Percentiles rank a stretch among this genome's conserved stretches.
These are phyloP conservation scores for Galaxias olidus DNA, from an alignment of 2,797 vertebrate genomes.

Conservation along the genomic window DNA sequence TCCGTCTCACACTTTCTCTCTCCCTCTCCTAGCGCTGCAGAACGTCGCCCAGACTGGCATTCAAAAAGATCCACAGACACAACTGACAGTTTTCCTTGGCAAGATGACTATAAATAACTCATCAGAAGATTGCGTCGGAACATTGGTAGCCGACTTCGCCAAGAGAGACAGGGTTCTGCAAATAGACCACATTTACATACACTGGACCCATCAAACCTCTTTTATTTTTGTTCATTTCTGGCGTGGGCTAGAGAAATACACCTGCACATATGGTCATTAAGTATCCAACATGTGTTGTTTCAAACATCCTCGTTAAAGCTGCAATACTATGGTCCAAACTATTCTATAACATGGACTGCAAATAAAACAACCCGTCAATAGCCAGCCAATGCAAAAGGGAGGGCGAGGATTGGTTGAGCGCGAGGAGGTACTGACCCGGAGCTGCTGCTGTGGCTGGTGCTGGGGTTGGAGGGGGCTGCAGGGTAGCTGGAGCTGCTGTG, in stretches of 20 bases:
- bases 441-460: conserved; percentile 68
- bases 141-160: conserved; percentile 15
- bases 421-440: conserved; percentile 78
- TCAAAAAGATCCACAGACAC: conserved; percentile 29
- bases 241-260: no score
- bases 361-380: background rate
- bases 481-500: conserved; percentile 37
- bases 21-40: background rate
- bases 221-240: no score
- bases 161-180: conserved; percentile 33
- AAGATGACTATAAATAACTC: conserved; percentile 50
- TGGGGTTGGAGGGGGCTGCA: conserved; percentile 45
- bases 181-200: conserved; percentile 41
- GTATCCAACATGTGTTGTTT: no score
- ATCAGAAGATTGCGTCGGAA: conserved; percentile 7
- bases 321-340: no score
- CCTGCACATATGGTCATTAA: no score
- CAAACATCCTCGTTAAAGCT: no score
- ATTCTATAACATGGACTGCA: no score
- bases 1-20: background rate
- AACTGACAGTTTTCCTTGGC: conserved; percentile 35
- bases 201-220: conserved; percentile 12
- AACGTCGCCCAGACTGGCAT: no score
- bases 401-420: background rate
- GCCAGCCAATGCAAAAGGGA: background rate